Evolutionary conservation across 1,140 invertebrate species (phyloP).

Genomic region (Meloidogyne chitwoodi): DNA sequence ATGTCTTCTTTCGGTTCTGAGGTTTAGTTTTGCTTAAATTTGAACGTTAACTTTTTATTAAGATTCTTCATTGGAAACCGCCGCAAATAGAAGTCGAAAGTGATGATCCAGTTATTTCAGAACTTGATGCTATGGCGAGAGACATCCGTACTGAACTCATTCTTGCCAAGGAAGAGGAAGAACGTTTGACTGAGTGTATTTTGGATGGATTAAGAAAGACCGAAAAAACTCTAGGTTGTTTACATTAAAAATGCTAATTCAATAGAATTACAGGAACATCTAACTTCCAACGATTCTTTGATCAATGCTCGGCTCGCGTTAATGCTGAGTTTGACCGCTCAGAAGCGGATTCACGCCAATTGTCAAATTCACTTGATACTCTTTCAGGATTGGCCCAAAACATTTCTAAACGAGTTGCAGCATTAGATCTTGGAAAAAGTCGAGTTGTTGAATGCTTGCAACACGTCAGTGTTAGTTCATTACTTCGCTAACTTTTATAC

Average conservation of each 20-base stretch:
- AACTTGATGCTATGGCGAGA: neutral
- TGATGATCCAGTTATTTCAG: neutral
- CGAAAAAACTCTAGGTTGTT: neutral
- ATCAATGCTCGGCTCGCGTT: constrained; percentile 48
- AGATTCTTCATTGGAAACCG: neutral
- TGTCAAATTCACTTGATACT: constrained; percentile 42
- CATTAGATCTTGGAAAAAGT: constrained; percentile 86
- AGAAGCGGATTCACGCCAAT: constrained; percentile 38
- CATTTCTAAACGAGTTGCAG: constrained; percentile 66
- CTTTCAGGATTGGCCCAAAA: constrained; percentile 53
- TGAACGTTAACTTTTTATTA: neutral
- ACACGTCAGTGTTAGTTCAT: constrained; percentile 70
- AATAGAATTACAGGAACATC: constrained; percentile 29
- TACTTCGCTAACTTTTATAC: too few relatives aligned
- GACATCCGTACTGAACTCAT: neutral
- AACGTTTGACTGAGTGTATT: neutral
- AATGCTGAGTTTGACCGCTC: constrained; percentile 43
- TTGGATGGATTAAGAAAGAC: neutral
- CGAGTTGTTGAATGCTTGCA: constrained; percentile 88
- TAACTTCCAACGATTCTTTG: constrained; percentile 42
- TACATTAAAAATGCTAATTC: neutral
- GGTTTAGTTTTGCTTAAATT: neutral
- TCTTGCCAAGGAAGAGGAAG: neutral
- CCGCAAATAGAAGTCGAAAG: neutral
- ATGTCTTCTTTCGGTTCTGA: neutral